These are phyloP conservation scores for Thamnophis elegans DNA, from an alignment of 2,797 vertebrate genomes.

Conservation along the genomic window DNA sequence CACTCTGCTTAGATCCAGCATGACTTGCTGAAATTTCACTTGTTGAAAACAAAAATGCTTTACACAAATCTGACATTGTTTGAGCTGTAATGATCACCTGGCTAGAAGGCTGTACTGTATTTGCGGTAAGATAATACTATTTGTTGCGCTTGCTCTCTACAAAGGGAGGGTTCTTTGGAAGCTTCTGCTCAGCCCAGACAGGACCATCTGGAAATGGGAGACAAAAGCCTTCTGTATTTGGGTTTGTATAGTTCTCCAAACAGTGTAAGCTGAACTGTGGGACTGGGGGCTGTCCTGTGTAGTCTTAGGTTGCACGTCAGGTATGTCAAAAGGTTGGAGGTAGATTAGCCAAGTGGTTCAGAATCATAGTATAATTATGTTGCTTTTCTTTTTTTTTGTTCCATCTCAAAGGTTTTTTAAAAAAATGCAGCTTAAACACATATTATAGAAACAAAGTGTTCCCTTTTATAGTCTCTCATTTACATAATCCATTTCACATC, in stretches of 20 bases:
- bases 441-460: no score
- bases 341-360: conserved; percentile 18
- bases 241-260: conserved; percentile 44
- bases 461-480: no score
- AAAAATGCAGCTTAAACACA: no score
- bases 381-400: background rate
- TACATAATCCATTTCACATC: no score
- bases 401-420: no score
- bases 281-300: conserved; percentile 25
- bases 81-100: background rate
- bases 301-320: background rate
- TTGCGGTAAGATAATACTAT: conserved; percentile 51
- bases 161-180: conserved; percentile 57
- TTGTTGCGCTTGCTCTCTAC: conserved; percentile 52
- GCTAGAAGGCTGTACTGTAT: conserved; percentile 34
- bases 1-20: rapidly evolving
- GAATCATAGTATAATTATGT: background rate
- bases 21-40: rapidly evolving
- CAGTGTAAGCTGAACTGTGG: conserved; percentile 58
- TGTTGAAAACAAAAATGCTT: conserved; percentile 9
- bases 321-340: conserved; percentile 34
- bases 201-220: conserved; percentile 45
- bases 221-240: conserved; percentile 68
- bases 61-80: conserved; percentile 35
- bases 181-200: conserved; percentile 45